phyloP scores from a whole-genome alignment of 2,888 invertebrate genomes.

The Balanococcus diminutus region DNA sequence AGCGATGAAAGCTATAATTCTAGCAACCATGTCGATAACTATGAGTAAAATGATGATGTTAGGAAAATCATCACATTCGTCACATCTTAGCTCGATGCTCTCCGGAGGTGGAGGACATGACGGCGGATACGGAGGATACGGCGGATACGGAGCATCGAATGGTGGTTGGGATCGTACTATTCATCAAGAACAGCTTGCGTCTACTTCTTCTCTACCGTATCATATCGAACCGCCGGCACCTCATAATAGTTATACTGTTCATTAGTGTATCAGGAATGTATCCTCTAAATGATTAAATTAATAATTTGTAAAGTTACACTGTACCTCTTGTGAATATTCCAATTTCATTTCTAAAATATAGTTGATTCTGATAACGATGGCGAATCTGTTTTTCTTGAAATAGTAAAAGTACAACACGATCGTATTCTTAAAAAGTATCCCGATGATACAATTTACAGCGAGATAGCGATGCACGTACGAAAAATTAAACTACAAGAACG shows the following conservation, averaged over 20 bases:
- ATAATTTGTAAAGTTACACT: too few species aligned
- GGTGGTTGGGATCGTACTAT: constrained; percentile 47
- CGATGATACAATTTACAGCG: too few species aligned
- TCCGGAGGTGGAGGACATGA: constrained; percentile 13
- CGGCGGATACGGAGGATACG: not conserved
- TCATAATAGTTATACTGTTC: constrained; percentile 29
- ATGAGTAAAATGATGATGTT: constrained; percentile 58
- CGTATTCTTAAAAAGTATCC: too few species aligned
- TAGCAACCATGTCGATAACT: constrained; percentile 58
- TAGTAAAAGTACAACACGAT: too few species aligned
- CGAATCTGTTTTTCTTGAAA: too few species aligned
- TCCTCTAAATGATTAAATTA: too few species aligned
- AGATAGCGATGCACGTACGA: too few species aligned
- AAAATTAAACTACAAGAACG: too few species aligned
- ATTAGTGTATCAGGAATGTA: not conserved
- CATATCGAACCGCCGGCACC: constrained; percentile 42
- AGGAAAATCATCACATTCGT: too few species aligned
- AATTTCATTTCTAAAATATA: too few species aligned
- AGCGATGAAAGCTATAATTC: constrained; percentile 59
- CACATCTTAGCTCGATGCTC: not conserved
- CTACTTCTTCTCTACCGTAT: constrained; percentile 34
- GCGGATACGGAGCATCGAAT: not conserved
- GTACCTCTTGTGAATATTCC: too few species aligned
- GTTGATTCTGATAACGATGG: too few species aligned
- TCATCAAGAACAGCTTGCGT: constrained; percentile 14